phyloP scores from a whole-genome alignment of 2,797 vertebrate species.

The Gobionotothen gibberifrons region DNA sequence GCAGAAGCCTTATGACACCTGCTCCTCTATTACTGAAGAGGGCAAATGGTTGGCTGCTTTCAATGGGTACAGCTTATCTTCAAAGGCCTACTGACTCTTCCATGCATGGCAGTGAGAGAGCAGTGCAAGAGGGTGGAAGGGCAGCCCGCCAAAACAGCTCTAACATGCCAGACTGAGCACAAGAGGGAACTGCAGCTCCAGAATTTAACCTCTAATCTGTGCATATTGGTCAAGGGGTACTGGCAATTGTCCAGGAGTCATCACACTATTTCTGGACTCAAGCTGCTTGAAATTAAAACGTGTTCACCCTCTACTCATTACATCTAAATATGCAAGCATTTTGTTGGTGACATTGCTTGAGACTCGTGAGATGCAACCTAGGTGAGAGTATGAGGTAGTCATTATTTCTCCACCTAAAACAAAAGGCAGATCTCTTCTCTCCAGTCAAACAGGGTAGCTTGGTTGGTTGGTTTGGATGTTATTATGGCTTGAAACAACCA shows the following conservation, averaged over 20 bases:
- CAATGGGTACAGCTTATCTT: constrained; percentile 72
- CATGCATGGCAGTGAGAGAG: constrained; percentile 53
- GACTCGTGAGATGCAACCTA: constrained; percentile 77
- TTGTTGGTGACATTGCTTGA: constrained; percentile 49
- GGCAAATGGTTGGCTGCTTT: constrained; percentile 64
- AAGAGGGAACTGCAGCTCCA: constrained; percentile 36
- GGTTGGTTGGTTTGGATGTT: constrained; percentile 68
- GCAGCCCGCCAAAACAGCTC: constrained; percentile 61
- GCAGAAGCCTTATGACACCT: constrained; percentile 55
- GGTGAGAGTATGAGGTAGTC: constrained; percentile 83
- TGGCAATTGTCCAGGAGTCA: constrained; percentile 64
- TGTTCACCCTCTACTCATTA: constrained; percentile 57
- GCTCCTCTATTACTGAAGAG: constrained; percentile 60
- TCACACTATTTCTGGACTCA: constrained; percentile 57
- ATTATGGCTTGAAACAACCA: constrained; percentile 76
- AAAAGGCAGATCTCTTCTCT: constrained; percentile 78
- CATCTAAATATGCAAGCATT: constrained; percentile 53
- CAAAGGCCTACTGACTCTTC: constrained; percentile 61
- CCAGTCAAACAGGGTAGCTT: constrained; percentile 79
- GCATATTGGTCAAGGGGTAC: constrained; percentile 60
- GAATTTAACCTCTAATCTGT: constrained; percentile 64
- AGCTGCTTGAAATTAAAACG: constrained; percentile 67
- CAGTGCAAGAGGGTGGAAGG: constrained; percentile 49
- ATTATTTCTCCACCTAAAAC: constrained; percentile 78
- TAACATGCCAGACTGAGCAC: constrained; percentile 64